phyloP scores from a whole-genome alignment of 2,797 vertebrate genomes.

The Halcyon smyrnensis region DNA sequence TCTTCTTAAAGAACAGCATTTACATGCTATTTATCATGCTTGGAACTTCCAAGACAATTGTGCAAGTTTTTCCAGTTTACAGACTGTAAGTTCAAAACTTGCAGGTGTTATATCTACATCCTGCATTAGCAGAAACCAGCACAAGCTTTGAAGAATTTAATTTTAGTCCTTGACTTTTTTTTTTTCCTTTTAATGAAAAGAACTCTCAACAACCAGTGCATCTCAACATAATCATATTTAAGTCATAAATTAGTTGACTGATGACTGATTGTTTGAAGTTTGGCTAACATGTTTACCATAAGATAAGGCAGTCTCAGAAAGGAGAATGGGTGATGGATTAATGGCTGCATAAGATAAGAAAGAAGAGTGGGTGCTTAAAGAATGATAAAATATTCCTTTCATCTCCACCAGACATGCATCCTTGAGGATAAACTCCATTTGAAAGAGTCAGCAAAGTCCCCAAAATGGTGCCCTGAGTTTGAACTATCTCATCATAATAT shows the following conservation, averaged over 20 bases:
- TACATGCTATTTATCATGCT: neutral
- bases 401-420: too few species aligned
- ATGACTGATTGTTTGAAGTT: too few species aligned
- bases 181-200: neutral
- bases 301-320: too few species aligned
- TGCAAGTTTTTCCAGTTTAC: neutral
- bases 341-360: too few species aligned
- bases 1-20: neutral
- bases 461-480: too few species aligned
- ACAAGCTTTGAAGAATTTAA: neutral
- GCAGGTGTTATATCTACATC: neutral
- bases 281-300: too few species aligned
- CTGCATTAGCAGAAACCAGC: neutral
- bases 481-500: too few species aligned
- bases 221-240: neutral
- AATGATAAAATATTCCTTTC: too few species aligned
- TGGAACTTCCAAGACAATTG: neutral
- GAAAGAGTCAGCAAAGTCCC: too few species aligned
- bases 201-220: neutral
- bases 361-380: too few species aligned
- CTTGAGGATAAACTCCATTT: too few species aligned
- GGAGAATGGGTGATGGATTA: too few species aligned
- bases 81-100: neutral
- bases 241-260: neutral
- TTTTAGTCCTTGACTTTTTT: accelerated